Percentiles rank a stretch among this genome's conserved stretches.
Conservation (phyloP, 1,140 invertebrate genomes). For the Aphidius gifuensis region DNA sequence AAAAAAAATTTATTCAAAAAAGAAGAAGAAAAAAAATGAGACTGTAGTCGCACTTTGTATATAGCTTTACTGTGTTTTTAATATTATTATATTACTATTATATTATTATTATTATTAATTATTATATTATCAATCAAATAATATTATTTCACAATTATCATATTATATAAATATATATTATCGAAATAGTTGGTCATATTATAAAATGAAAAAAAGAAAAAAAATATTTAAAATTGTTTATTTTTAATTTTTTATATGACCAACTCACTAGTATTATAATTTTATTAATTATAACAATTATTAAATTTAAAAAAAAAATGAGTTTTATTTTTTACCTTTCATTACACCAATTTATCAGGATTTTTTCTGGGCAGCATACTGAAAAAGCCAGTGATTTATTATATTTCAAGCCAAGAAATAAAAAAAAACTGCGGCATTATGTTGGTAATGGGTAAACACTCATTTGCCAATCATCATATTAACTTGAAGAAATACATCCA, state of each 20-base stretch:
- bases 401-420: too few relatives aligned
- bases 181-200: constrained; percentile 9
- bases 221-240: constrained; percentile 4
- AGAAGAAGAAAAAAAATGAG: constrained; percentile 34
- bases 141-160: constrained; percentile 29
- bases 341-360: constrained; percentile 10
- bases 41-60: constrained; percentile 52
- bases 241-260: constrained; percentile 13
- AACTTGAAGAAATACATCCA: too few relatives aligned
- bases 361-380: too few relatives aligned
- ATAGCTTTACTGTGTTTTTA: constrained; percentile 51
- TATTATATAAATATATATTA: constrained; percentile 32
- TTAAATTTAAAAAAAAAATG: constrained; percentile 34
- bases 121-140: constrained; percentile 40
- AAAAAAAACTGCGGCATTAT: too few relatives aligned
- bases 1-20: too few relatives aligned
- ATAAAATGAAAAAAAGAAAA: background rate
- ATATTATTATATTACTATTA: constrained; percentile 47
- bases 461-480: too few relatives aligned
- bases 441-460: too few relatives aligned
- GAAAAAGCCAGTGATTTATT: too few relatives aligned
- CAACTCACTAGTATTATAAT: constrained; percentile 30
- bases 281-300: constrained; percentile 38
- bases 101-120: constrained; percentile 38
- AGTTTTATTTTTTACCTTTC: constrained; percentile 27